Evolutionary conservation across 2,888 invertebrate species (phyloP).

Genomic region (Epinotia bilunana): DNA sequence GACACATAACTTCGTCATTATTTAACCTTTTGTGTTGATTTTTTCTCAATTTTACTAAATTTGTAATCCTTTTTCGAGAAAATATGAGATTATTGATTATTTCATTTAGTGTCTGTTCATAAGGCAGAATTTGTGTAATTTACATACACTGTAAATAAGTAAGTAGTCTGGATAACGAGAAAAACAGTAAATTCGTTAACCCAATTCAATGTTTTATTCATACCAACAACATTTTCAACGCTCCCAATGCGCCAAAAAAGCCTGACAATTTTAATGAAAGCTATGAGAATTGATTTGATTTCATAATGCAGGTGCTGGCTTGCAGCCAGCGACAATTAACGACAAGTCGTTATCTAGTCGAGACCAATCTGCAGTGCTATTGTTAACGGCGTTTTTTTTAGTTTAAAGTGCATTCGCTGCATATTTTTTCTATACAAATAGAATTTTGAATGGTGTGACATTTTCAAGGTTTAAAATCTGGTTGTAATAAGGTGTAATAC

Average conservation of each 20-base stretch:
- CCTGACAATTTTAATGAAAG: conserved; percentile 31
- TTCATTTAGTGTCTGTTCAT: too few species aligned
- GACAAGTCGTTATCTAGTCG: conserved; percentile 34
- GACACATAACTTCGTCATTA: too few species aligned
- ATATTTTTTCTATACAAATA: conserved; percentile 32
- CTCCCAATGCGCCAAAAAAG: conserved; percentile 12
- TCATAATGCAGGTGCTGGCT: conserved; percentile 46
- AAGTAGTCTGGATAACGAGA: too few species aligned
- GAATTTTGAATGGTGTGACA: conserved; percentile 21
- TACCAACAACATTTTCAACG: neutral
- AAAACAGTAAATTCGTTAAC: too few species aligned
- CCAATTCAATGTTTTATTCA: conserved; percentile 19
- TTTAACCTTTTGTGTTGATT: too few species aligned
- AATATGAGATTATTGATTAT: too few species aligned
- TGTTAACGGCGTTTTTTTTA: conserved; percentile 25
- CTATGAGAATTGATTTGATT: conserved; percentile 36
- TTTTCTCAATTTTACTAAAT: too few species aligned
- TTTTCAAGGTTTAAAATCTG: neutral
- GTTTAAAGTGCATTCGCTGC: conserved; percentile 27
- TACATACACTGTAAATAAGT: too few species aligned
- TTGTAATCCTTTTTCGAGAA: too few species aligned
- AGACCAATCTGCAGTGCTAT: conserved; percentile 29
- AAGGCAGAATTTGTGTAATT: too few species aligned
- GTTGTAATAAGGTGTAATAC: neutral
- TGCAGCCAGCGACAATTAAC: conserved; percentile 44